Conservation (phyloP, 2,888 invertebrate species). For the Orthosia gothica region DNA sequence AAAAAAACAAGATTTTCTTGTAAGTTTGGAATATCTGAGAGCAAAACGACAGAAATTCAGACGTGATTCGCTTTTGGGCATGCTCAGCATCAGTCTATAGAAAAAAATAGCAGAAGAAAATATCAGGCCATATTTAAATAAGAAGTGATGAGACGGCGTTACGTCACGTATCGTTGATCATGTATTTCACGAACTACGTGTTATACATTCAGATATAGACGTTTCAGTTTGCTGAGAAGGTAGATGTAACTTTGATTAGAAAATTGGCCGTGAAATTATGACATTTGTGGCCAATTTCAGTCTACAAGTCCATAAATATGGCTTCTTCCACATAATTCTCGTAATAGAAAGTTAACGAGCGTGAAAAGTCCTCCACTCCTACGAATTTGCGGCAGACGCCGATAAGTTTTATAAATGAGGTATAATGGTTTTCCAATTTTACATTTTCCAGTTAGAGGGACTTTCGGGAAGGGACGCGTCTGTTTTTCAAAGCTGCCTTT, state of each 20-base stretch:
- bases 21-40: conserved; percentile 14
- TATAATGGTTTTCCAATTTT: conserved; percentile 68
- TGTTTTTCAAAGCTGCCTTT: conserved; percentile 68
- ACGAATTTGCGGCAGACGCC: conserved; percentile 47
- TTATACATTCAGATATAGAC: background rate
- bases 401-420: conserved; percentile 59
- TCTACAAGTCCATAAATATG: conserved; percentile 15
- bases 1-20: conserved; percentile 24
- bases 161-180: conserved; percentile 20
- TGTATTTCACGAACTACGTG: conserved; percentile 15
- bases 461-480: conserved; percentile 63
- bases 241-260: conserved; percentile 13
- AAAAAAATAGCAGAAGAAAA: conserved; percentile 17
- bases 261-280: conserved; percentile 31
- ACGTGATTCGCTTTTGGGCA: background rate
- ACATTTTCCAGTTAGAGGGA: conserved; percentile 56
- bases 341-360: conserved; percentile 60
- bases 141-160: conserved; percentile 7
- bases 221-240: conserved; percentile 2
- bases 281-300: conserved; percentile 7
- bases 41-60: conserved; percentile 19
- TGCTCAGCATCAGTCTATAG: background rate
- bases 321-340: conserved; percentile 37
- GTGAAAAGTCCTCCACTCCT: conserved; percentile 41
- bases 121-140: conserved; percentile 24